A percentile compares a stretch with the other conserved stretches of the same genome.
These are phyloP conservation scores for Potamilus streckersoni DNA, from an alignment of 1,140 invertebrate genomes.

Conservation along the genomic window DNA sequence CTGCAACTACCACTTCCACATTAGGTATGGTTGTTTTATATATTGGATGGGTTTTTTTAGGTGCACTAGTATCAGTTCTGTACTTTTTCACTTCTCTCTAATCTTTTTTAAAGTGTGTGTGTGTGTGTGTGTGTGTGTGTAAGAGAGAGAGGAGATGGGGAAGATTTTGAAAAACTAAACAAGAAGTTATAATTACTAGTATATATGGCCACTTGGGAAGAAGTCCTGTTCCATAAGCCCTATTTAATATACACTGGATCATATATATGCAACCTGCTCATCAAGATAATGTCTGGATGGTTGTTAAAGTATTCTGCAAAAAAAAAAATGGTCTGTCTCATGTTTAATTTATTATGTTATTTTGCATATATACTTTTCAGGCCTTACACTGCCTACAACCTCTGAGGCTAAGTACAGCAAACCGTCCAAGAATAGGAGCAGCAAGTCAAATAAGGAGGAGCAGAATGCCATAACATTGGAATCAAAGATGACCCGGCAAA, in stretches of 20 bases:
- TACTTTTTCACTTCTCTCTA: too few relatives aligned
- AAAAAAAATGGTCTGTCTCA: too few relatives aligned
- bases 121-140: too few relatives aligned
- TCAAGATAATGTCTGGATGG: background rate
- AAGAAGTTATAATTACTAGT: too few relatives aligned
- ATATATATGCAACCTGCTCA: background rate
- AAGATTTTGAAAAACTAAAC: too few relatives aligned
- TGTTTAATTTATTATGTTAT: too few relatives aligned
- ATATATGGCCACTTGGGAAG: too few relatives aligned
- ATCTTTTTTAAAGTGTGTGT: too few relatives aligned
- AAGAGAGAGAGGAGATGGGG: too few relatives aligned
- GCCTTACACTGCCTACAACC: constrained; percentile 45
- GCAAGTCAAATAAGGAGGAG: constrained; percentile 18
- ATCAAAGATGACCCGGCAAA: constrained; percentile 42
- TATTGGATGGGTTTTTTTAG: too few relatives aligned
- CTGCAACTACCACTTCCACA: constrained; percentile 53
- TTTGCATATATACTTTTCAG: constrained; percentile 28
- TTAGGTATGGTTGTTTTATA: constrained; percentile 41
- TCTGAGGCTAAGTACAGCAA: constrained; percentile 42
- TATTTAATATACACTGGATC: constrained; percentile 2
- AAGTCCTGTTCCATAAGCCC: background rate
- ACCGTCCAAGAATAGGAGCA: constrained; percentile 13
- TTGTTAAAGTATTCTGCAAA: too few relatives aligned
- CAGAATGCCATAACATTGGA: constrained; percentile 28
- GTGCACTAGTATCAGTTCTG: too few relatives aligned